Evolutionary conservation across 2,113 vertebrate species (phyloP).

Genomic region (Tachysurus vachellii): DNA sequence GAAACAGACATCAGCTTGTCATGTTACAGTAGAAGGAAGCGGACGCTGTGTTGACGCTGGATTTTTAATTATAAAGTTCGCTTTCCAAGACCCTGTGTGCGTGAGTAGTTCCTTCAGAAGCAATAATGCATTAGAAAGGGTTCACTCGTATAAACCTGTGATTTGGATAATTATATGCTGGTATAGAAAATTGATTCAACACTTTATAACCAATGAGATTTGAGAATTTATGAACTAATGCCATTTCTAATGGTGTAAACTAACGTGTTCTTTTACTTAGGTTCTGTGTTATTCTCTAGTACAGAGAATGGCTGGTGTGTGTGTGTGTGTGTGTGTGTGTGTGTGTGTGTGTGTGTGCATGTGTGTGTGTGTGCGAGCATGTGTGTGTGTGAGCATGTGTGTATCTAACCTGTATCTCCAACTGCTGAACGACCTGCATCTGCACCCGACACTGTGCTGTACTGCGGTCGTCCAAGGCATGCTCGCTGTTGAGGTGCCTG

Average conservation of each 20-base stretch:
- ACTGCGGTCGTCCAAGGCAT: conserved; percentile 97
- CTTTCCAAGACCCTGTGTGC: neutral
- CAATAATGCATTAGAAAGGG: neutral
- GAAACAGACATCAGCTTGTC: neutral
- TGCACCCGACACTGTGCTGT: conserved; percentile 98
- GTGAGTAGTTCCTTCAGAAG: neutral
- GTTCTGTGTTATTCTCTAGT: neutral
- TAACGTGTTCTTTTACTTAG: neutral
- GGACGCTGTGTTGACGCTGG: neutral
- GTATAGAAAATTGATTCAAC: neutral
- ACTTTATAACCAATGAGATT: neutral
- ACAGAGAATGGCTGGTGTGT: neutral
- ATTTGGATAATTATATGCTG: neutral
- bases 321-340: neutral
- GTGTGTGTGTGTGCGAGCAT: conserved; percentile 5
- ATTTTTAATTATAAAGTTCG: no score
- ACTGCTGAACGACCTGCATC: conserved; percentile 99
- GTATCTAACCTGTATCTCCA: conserved; percentile 93
- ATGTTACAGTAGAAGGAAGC: neutral
- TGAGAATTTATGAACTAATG: neutral
- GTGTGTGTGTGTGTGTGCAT: neutral
- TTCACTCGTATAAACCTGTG: neutral
- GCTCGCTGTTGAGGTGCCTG: conserved; percentile 95
- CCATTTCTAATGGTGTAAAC: neutral
- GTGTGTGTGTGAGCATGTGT: neutral